Conservation (phyloP, 2,113 vertebrate species). For the Plestiodon gilberti region DNA sequence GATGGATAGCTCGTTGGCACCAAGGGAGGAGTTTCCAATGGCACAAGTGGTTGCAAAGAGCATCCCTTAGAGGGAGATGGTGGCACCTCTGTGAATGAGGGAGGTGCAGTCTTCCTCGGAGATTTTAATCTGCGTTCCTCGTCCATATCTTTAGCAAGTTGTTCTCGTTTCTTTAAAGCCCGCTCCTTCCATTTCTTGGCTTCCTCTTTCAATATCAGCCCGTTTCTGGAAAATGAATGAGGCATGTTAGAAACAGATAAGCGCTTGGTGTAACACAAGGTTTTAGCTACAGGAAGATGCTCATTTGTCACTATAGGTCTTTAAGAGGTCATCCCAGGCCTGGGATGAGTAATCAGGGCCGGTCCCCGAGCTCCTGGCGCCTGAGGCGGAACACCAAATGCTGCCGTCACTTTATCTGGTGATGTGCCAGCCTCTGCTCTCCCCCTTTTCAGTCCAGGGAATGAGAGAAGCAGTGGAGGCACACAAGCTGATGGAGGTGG, state of each 20-base stretch:
- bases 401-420: too few species aligned
- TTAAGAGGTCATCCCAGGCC: too few species aligned
- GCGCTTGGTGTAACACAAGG: neutral
- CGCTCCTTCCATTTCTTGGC: constrained; percentile 64
- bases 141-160: constrained; percentile 6
- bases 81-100: constrained; percentile 24
- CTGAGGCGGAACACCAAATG: too few species aligned
- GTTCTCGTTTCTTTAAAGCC: constrained; percentile 54
- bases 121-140: constrained; percentile 37
- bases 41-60: neutral
- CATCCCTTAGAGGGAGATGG: constrained; percentile 43
- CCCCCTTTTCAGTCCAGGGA: too few species aligned
- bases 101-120: constrained; percentile 42
- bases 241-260: neutral
- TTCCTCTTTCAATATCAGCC: constrained; percentile 62
- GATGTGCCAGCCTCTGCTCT: too few species aligned
- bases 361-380: too few species aligned
- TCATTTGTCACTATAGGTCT: neutral
- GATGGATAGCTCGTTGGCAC: constrained; percentile 33
- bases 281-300: neutral
- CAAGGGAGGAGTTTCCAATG: neutral
- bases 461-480: too few species aligned
- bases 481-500: too few species aligned
- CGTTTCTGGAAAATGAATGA: constrained; percentile 44
- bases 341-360: too few species aligned